Evolutionary conservation across 2,113 vertebrate species (phyloP).

Genomic region (Mesoclemmys tuberculata): DNA sequence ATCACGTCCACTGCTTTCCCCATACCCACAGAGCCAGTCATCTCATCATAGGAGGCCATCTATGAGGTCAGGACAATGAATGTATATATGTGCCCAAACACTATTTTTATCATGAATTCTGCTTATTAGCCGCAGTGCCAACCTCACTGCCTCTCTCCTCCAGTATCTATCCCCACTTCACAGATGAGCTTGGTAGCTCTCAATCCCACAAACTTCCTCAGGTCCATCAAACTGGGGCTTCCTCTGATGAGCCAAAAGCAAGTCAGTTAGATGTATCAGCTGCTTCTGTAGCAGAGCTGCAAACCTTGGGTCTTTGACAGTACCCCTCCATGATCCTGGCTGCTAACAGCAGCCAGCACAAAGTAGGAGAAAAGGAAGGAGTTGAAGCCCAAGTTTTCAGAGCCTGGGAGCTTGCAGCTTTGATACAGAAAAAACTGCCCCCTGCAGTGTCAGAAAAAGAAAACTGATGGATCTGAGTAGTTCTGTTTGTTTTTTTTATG

Average conservation of each 20-base stretch:
- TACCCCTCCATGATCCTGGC: not conserved
- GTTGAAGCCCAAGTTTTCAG: not conserved
- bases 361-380: not conserved
- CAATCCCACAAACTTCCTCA: fast-evolving
- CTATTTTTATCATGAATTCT: not conserved
- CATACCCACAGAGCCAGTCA: too few relatives aligned
- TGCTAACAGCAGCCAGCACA: not conserved
- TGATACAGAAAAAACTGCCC: slow-evolving; percentile 2
- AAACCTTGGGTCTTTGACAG: not conserved
- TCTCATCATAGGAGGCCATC: too few relatives aligned
- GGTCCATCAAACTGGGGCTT: fast-evolving
- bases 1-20: too few relatives aligned
- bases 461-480: not conserved
- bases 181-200: fast-evolving
- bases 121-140: not conserved
- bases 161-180: not conserved
- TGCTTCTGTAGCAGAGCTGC: fast-evolving
- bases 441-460: not conserved
- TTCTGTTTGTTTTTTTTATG: not conserved
- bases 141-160: not conserved
- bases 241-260: not conserved
- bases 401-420: not conserved
- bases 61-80: not conserved
- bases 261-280: not conserved
- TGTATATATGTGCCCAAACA: fast-evolving